Evolutionary conservation across 1,140 invertebrate species (phyloP).

Genomic region (Brachionus asplanchnoidis): DNA sequence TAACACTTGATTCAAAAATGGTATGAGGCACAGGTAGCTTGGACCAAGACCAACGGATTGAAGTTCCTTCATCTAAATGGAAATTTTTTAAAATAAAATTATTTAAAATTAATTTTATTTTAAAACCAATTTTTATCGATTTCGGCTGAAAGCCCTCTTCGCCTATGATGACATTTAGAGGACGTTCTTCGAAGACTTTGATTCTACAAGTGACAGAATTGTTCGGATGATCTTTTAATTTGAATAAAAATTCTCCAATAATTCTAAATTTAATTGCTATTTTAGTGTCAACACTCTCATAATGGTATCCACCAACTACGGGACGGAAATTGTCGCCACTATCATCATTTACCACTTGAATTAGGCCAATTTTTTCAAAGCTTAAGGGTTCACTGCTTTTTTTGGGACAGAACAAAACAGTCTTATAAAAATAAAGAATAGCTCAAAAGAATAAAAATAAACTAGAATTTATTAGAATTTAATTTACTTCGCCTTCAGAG

Average conservation of each 20-base stretch:
- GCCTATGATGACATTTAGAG: constrained; percentile 45
- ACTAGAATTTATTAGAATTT: neutral
- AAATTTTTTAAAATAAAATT: neutral
- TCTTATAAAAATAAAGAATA: neutral
- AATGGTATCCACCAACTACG: constrained; percentile 53
- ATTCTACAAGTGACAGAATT: constrained; percentile 48
- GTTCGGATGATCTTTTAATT: neutral
- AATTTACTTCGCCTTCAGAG: constrained; percentile 31
- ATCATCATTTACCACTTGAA: constrained; percentile 56
- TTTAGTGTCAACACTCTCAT: constrained; percentile 44
- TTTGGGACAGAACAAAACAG: neutral
- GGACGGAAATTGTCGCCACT: constrained; percentile 48
- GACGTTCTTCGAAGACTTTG: constrained; percentile 47
- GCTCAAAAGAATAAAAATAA: neutral
- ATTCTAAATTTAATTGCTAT: constrained; percentile 53
- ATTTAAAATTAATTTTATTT: neutral
- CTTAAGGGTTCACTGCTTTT: neutral
- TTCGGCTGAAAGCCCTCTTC: constrained; percentile 52
- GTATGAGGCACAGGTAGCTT: constrained; percentile 49
- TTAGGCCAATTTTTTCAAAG: neutral
- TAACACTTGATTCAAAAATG: constrained; percentile 50
- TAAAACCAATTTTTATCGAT: constrained; percentile 50
- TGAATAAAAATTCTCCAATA: constrained; percentile 55
- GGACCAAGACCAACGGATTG: constrained; percentile 53
- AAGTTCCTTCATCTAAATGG: constrained; percentile 45